A percentile compares a stretch with the other conserved stretches of the same genome.
These are phyloP conservation scores for Moxostoma hubbsi DNA, from an alignment of 2,797 vertebrate species.

Conservation along the genomic window DNA sequence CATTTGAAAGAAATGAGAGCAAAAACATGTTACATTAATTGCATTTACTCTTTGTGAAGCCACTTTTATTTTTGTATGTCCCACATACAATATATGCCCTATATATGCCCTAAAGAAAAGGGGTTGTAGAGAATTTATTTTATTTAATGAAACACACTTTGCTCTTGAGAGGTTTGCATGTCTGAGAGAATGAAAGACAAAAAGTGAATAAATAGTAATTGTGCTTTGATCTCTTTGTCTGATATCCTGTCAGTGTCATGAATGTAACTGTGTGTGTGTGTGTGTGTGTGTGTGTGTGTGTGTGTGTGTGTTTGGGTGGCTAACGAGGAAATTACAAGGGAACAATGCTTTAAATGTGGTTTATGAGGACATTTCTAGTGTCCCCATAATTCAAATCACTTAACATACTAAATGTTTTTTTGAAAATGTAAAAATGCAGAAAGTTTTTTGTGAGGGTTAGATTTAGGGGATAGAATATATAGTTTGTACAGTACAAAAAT, in stretches of 20 bases:
- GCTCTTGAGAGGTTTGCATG: background rate
- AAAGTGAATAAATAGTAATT: background rate
- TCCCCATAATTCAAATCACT: no score
- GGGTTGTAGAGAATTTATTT: background rate
- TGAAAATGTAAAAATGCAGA: no score
- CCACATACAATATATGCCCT: background rate
- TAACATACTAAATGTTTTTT: no score
- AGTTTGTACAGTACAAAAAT: no score
- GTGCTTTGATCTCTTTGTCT: constrained; percentile 32
- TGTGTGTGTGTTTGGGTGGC: background rate
- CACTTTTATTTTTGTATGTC: background rate
- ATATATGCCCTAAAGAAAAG: background rate
- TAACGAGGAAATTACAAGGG: no score
- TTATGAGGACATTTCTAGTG: no score
- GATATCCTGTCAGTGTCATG: constrained; percentile 4
- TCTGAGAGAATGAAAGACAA: constrained; percentile 2
- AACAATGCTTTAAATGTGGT: no score
- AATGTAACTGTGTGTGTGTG: constrained; percentile 5
- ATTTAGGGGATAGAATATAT: no score
- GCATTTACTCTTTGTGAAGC: background rate
- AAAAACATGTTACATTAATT: background rate
- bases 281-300: background rate
- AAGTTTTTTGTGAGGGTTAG: no score
- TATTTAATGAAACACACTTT: background rate
- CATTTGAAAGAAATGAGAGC: background rate